A percentile compares a stretch with the other conserved stretches of the same genome.
These are phyloP conservation scores for Diacarnus erythraeanus DNA, from an alignment of 37 sponge, comb jelly and placozoan genomes.

Conservation along the genomic window DNA sequence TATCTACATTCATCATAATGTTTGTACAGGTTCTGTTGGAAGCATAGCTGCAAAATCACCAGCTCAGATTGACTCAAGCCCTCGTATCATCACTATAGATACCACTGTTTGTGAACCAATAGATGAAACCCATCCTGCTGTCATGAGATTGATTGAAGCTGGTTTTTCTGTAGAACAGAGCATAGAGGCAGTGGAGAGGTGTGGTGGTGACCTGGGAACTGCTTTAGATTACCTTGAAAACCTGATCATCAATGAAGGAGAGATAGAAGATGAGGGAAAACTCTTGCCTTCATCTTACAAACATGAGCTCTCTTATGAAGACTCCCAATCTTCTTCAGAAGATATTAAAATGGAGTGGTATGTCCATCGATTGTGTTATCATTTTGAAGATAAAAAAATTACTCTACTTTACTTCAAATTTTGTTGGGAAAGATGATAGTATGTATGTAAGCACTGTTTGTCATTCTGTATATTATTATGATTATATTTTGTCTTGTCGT, in stretches of 20 bases:
- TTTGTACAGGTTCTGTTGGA: neutral
- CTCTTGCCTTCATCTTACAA: neutral
- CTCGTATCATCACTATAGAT: constrained; percentile 33
- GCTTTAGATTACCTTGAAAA: neutral
- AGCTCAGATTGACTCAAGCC: neutral
- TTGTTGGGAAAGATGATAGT: no score
- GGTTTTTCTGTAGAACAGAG: constrained; percentile 24
- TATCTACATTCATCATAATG: no score
- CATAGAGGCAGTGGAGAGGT: constrained; percentile 30
- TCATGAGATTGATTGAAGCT: constrained; percentile 5
- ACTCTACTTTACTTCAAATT: no score
- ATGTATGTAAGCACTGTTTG: no score
- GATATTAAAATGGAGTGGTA: no score
- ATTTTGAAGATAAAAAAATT: no score
- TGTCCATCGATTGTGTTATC: no score
- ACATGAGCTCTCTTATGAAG: neutral
- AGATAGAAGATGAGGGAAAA: neutral
- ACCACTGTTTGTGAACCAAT: constrained; percentile 5
- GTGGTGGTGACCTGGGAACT: neutral
- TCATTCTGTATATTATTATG: no score
- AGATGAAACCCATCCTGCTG: constrained; percentile 28
- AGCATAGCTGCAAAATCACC: neutral
- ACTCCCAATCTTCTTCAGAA: no score
- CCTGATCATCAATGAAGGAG: neutral
- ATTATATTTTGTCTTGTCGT: no score